Percentiles rank a stretch among this genome's conserved stretches.
phyloP scores from a whole-genome alignment of 2,888 invertebrate species.

The Petrolisthes manimaculis region DNA sequence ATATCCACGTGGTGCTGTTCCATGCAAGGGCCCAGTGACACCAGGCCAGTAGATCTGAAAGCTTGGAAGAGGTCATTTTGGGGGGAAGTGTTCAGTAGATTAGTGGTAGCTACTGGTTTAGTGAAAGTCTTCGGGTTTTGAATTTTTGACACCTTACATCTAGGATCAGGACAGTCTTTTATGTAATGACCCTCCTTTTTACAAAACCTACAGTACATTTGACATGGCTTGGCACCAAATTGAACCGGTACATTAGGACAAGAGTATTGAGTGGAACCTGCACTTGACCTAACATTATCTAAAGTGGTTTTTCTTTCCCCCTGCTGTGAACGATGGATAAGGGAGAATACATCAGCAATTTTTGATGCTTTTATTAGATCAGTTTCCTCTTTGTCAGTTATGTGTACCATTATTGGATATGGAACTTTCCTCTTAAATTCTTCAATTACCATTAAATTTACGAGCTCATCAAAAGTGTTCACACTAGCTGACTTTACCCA shows the following conservation, averaged over 20 bases:
- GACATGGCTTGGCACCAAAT: background rate
- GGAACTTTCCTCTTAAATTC: slow-evolving; percentile 26
- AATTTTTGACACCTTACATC: slow-evolving; percentile 12
- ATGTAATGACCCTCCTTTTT: slow-evolving; percentile 12
- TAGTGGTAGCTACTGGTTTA: slow-evolving; percentile 9
- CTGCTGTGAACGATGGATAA: slow-evolving; percentile 15
- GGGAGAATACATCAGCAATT: slow-evolving; percentile 13
- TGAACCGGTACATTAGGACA: background rate
- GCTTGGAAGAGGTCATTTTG: background rate
- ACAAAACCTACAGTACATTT: background rate
- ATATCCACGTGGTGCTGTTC: background rate
- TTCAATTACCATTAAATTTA: slow-evolving; percentile 13
- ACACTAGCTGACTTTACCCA: slow-evolving; percentile 13
- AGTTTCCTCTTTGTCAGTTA: slow-evolving; percentile 19
- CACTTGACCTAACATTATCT: slow-evolving; percentile 9
- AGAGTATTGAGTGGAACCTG: background rate
- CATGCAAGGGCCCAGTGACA: background rate
- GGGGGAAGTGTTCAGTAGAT: background rate
- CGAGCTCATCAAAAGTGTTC: slow-evolving; percentile 18
- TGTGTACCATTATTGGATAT: slow-evolving; percentile 23
- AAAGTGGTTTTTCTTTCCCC: background rate
- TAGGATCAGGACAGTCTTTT: slow-evolving; percentile 25
- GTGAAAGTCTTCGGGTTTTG: background rate
- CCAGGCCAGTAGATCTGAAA: background rate
- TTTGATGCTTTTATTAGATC: slow-evolving; percentile 27